Conservation (phyloP, 1,140 invertebrate genomes). For the Linepithema humile region DNA sequence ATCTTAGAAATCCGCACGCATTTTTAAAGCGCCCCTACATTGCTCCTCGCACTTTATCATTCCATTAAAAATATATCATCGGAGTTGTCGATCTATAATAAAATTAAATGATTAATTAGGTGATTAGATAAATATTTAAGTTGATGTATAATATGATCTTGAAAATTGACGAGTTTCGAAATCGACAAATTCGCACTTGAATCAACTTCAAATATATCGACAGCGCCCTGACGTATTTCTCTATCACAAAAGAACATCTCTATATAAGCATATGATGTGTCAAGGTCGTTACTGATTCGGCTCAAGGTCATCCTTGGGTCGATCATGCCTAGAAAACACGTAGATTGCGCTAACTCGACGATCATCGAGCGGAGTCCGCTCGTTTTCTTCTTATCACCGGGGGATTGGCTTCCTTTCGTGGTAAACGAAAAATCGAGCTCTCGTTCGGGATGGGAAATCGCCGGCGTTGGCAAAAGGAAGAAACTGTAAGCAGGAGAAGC, state of each 20-base stretch:
- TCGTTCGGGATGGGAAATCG: conserved; percentile 57
- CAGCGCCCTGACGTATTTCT: neutral
- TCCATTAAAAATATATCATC: neutral
- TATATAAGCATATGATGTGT: conserved; percentile 29
- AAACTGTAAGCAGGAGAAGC: conserved; percentile 38
- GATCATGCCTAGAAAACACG: conserved; percentile 26
- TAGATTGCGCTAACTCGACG: conserved; percentile 30
- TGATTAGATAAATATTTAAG: neutral
- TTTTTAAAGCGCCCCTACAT: neutral
- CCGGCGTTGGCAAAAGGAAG: conserved; percentile 57
- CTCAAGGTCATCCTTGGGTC: conserved; percentile 11
- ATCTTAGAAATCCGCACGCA: neutral
- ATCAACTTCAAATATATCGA: neutral
- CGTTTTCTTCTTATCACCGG: conserved; percentile 40
- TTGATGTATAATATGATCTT: too few relatives aligned
- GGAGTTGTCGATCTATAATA: neutral
- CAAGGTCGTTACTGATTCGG: conserved; percentile 34
- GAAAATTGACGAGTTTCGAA: too few relatives aligned
- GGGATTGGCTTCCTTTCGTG: conserved; percentile 49
- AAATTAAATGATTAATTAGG: neutral
- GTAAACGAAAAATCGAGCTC: conserved; percentile 60
- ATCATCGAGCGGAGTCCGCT: conserved; percentile 18
- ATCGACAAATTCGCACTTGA: neutral
- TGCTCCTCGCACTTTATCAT: neutral
- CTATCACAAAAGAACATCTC: conserved; percentile 12